Evolutionary conservation across 2,888 invertebrate genomes (phyloP).

Genomic region (Ichneumoninae sp.): DNA sequence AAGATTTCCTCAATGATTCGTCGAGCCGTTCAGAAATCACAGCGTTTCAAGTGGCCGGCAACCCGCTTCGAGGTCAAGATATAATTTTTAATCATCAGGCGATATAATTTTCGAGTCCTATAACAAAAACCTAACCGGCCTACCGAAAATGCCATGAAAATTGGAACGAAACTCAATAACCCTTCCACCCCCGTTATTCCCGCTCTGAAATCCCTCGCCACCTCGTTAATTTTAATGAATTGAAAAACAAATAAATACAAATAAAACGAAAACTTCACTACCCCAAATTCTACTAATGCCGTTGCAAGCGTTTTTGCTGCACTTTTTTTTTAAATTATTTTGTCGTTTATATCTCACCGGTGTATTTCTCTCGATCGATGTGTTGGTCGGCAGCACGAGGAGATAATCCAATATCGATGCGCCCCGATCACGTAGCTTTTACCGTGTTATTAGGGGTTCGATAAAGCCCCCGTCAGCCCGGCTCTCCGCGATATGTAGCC

Average conservation of each 20-base stretch:
- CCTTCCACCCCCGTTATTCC: too few relatives aligned
- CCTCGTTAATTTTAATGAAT: neutral
- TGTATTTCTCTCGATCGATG: constrained; percentile 10
- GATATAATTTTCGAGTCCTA: neutral
- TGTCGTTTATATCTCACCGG: constrained; percentile 13
- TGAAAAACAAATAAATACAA: neutral
- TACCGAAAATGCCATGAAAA: neutral
- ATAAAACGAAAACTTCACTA: neutral
- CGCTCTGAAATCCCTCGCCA: too few relatives aligned
- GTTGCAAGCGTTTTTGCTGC: neutral
- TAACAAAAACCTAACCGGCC: neutral
- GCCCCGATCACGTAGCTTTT: constrained; percentile 23
- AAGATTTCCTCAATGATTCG: neutral
- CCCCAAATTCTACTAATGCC: neutral
- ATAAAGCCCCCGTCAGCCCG: constrained; percentile 63
- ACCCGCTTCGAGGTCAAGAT: neutral
- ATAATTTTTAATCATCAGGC: neutral
- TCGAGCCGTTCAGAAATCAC: neutral
- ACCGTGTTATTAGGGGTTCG: constrained; percentile 76
- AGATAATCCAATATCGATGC: constrained; percentile 37
- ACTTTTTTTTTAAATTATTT: constrained; percentile 29
- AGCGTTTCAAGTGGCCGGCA: neutral
- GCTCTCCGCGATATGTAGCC: neutral
- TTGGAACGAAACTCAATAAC: neutral
- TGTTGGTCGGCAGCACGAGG: constrained; percentile 6